phyloP scores from a whole-genome alignment of 23 tunicate genomes.

The Diplosoma virens region DNA sequence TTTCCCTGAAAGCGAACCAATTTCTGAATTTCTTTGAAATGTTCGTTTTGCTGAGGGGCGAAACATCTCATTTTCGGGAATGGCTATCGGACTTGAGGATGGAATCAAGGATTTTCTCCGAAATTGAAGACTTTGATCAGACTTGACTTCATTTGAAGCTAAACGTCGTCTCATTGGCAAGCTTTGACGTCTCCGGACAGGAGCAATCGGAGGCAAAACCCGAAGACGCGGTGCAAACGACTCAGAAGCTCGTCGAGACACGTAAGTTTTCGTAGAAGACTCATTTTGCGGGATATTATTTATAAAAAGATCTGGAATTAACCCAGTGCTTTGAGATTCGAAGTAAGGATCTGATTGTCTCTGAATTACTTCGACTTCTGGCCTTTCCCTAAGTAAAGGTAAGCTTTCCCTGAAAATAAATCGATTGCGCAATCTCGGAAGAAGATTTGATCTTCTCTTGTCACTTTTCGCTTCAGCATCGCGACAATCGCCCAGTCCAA shows the following conservation, averaged over 20 bases:
- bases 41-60: background rate
- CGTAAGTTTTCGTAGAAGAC: too few species aligned
- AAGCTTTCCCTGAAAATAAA: background rate
- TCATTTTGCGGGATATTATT: too few species aligned
- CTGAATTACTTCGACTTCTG: too few species aligned
- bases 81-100: slow-evolving; percentile 1
- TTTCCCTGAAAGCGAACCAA: background rate
- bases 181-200: background rate
- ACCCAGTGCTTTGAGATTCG: too few species aligned
- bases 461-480: background rate
- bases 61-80: slow-evolving; percentile 5
- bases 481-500: background rate
- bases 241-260: background rate
- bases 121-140: background rate
- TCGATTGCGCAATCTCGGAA: slow-evolving; percentile 15
- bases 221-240: background rate
- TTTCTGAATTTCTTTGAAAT: background rate
- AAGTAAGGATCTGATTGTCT: too few species aligned
- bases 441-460: background rate
- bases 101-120: background rate
- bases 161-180: slow-evolving; percentile 11
- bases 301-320: too few species aligned
- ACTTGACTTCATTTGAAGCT: background rate
- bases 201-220: slow-evolving; percentile 16
- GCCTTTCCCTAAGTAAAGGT: too few species aligned